phyloP scores from a whole-genome alignment of 2,797 vertebrate genomes.

The Balearica regulorum region DNA sequence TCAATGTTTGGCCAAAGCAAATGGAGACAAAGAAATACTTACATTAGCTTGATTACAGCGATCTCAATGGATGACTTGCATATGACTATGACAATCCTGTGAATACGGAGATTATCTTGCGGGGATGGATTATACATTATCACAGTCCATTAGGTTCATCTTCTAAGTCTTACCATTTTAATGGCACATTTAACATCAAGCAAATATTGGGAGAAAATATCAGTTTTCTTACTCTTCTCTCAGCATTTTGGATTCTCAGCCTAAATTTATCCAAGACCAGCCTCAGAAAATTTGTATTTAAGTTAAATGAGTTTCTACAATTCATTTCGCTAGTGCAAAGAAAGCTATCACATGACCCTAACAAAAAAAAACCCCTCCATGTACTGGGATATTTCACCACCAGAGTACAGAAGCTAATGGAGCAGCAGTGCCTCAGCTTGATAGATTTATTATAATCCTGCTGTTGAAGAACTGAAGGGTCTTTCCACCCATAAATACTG shows the following conservation, averaged over 20 bases:
- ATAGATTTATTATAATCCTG: neutral
- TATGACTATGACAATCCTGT: neutral
- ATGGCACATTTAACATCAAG: neutral
- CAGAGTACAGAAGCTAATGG: neutral
- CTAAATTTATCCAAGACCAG: neutral
- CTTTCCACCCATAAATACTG: neutral
- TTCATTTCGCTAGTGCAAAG: neutral
- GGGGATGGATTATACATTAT: neutral
- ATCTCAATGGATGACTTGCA: neutral
- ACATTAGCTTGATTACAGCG: neutral
- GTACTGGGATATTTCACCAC: neutral
- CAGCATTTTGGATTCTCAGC: neutral
- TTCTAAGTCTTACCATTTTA: neutral
- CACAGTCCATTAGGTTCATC: neutral
- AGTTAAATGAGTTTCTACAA: neutral
- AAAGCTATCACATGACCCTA: neutral
- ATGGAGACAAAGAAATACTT: constrained; percentile 7
- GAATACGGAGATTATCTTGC: neutral
- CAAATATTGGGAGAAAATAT: neutral
- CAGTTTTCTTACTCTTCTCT: neutral
- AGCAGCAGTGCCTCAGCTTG: neutral
- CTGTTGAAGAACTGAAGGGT: neutral
- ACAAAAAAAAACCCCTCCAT: neutral
- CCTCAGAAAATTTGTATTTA: neutral
- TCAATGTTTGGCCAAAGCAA: constrained; percentile 43